A percentile compares a stretch with the other conserved stretches of the same genome.
Conservation (phyloP, 2,797 vertebrate genomes). For the Gallinago solitaria region DNA sequence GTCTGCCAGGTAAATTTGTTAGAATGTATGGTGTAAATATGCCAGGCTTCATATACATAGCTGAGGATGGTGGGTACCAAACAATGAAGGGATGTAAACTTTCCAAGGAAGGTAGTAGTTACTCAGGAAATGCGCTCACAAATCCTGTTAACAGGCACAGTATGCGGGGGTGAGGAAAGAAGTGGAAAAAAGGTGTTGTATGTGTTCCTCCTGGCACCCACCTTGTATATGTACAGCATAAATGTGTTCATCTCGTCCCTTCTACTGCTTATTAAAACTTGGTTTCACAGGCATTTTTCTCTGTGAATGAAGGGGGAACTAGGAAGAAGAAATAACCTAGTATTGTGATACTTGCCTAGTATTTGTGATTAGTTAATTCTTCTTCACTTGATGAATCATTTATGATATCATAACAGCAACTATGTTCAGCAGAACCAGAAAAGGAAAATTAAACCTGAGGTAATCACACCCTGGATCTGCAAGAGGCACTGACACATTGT, state of each 20-base stretch:
- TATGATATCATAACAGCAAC: background rate
- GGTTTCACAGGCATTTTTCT: background rate
- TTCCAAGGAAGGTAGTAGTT: constrained; percentile 5
- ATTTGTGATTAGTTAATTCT: background rate
- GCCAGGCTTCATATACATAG: background rate
- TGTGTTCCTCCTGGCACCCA: constrained; percentile 36
- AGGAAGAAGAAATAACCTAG: background rate
- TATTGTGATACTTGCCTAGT: background rate
- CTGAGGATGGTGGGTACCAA: background rate
- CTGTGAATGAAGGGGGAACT: background rate
- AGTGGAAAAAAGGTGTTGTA: constrained; percentile 59
- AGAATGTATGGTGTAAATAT: background rate
- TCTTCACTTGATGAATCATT: background rate
- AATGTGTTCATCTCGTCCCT: constrained; percentile 14
- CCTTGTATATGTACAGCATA: background rate
- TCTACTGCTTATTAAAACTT: background rate
- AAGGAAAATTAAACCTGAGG: background rate
- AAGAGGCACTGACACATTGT: background rate
- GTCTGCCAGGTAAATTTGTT: background rate
- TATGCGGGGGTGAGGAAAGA: background rate
- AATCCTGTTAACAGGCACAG: background rate
- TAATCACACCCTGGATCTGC: background rate
- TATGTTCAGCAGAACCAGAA: background rate
- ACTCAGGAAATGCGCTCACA: constrained; percentile 53
- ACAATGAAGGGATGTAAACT: constrained; percentile 50